Conservation (phyloP, 2,888 invertebrate genomes). For the Metalampra italica region DNA sequence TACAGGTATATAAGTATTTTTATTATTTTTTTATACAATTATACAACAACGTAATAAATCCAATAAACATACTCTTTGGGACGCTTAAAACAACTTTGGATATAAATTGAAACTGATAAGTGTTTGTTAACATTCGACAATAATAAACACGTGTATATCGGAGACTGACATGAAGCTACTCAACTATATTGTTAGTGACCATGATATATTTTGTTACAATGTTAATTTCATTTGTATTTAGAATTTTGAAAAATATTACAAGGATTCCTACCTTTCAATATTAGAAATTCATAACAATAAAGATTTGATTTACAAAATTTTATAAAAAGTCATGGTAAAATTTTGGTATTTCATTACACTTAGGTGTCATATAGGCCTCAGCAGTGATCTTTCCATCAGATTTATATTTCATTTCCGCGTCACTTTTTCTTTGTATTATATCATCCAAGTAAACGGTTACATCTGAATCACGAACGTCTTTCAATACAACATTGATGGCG, state of each 20-base stretch:
- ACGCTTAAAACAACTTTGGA: constrained; percentile 71
- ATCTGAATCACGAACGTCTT: background rate
- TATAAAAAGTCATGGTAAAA: constrained; percentile 15
- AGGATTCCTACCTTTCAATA: background rate
- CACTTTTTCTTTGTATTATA: background rate
- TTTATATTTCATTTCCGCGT: background rate
- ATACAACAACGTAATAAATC: constrained; percentile 68
- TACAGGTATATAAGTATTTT: constrained; percentile 73
- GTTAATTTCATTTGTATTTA: constrained; percentile 8
- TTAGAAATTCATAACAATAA: background rate
- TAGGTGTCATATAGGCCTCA: constrained; percentile 4
- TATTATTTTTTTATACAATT: constrained; percentile 73
- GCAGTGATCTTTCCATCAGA: background rate
- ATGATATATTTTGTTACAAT: constrained; percentile 7
- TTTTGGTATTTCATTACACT: constrained; percentile 12
- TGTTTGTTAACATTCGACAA: constrained; percentile 3
- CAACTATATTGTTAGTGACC: constrained; percentile 11
- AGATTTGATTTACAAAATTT: constrained; percentile 6
- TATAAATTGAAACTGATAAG: constrained; percentile 42
- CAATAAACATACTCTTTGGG: constrained; percentile 74
- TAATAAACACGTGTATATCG: background rate
- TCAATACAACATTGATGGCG: background rate
- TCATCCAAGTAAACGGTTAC: background rate
- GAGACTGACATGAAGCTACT: constrained; percentile 4
- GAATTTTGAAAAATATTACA: constrained; percentile 3